Conservation (phyloP, 1,140 invertebrate genomes). For the Papilio xuthus region DNA sequence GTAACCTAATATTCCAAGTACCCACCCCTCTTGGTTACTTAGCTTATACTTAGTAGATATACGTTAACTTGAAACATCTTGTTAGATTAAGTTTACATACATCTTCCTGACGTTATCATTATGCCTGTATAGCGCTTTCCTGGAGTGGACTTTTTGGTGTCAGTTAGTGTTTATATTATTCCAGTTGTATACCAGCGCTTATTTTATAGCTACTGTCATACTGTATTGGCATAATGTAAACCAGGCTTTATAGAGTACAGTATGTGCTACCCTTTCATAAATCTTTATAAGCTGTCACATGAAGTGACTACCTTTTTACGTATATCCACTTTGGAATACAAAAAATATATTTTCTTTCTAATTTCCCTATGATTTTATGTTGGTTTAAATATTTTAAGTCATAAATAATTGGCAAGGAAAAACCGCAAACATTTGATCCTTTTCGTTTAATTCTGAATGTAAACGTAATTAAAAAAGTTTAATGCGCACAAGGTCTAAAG, state of each 20-base stretch:
- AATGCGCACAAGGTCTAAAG: conserved; percentile 22
- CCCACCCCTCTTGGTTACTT: conserved; percentile 7
- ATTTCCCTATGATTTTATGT: background rate
- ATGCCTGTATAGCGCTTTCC: background rate
- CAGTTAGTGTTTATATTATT: no score
- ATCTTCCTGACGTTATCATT: background rate
- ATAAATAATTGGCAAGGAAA: conserved; percentile 1
- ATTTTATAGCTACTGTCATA: no score
- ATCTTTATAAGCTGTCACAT: no score
- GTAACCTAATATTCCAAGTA: conserved; percentile 20
- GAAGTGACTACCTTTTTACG: no score
- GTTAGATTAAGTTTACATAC: background rate
- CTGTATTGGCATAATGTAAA: no score
- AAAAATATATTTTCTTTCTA: background rate
- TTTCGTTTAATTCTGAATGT: conserved; percentile 31
- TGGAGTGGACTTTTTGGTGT: no score
- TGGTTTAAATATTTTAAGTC: background rate
- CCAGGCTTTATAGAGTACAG: no score
- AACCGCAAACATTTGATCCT: conserved; percentile 11
- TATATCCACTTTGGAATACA: no score
- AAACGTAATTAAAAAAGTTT: conserved; percentile 40
- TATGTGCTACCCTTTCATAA: no score
- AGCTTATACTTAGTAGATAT: background rate
- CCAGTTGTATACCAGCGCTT: no score
- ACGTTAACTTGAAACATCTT: conserved; percentile 2